A percentile compares a stretch with the other conserved stretches of the same genome.
Evolutionary conservation across 2,888 invertebrate species (phyloP).

Genomic region (Aporophyla nigra): DNA sequence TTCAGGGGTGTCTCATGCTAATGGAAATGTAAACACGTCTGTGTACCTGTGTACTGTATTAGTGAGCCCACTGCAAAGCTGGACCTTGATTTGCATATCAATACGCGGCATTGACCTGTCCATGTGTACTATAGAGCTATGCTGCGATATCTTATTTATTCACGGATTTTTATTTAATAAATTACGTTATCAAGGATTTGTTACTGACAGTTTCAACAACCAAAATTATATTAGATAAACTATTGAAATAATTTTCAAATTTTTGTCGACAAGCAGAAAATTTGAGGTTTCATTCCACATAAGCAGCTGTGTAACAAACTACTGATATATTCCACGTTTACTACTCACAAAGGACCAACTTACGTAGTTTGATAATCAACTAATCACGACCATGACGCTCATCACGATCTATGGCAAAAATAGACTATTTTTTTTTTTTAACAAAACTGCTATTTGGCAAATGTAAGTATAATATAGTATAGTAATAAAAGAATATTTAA

Average conservation of each 20-base stretch:
- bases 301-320: not conserved
- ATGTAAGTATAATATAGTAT: no score
- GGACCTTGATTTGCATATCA: constrained; percentile 15
- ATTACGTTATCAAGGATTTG: not conserved
- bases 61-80: constrained; percentile 18
- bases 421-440: no score
- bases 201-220: not conserved
- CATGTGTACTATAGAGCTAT: not conserved
- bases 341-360: not conserved
- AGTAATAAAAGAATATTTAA: no score
- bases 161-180: not conserved
- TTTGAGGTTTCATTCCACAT: not conserved
- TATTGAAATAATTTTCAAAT: not conserved
- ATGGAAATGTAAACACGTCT: constrained; percentile 32
- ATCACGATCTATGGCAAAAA: not conserved
- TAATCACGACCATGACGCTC: not conserved
- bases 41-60: not conserved
- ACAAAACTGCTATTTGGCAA: no score
- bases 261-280: not conserved
- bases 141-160: not conserved
- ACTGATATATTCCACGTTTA: not conserved
- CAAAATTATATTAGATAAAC: not conserved
- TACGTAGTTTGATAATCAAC: not conserved
- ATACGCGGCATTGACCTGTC: constrained; percentile 26
- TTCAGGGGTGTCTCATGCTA: constrained; percentile 18